These are phyloP conservation scores for Pelecanoides urinatrix DNA, from an alignment of 2,113 vertebrate species.

Conservation along the genomic window DNA sequence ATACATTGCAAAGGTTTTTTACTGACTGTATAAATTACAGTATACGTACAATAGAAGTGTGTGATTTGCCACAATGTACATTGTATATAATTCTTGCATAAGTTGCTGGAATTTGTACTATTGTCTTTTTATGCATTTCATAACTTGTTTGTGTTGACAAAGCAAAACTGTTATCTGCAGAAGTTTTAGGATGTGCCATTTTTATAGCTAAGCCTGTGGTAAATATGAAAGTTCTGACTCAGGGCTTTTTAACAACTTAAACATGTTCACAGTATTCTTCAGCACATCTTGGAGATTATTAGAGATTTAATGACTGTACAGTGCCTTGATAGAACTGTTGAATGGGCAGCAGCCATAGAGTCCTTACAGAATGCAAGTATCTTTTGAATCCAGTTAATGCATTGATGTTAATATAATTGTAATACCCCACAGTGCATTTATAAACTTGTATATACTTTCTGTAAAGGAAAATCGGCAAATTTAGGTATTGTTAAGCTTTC, in stretches of 20 bases:
- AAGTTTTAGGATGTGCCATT: slow-evolving; percentile 41
- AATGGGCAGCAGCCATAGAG: slow-evolving; percentile 49
- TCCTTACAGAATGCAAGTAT: not conserved
- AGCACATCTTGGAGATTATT: slow-evolving; percentile 37
- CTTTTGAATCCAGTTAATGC: not conserved
- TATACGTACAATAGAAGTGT: not conserved
- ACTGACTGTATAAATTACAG: not conserved
- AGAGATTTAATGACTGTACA: slow-evolving; percentile 49
- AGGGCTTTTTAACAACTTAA: slow-evolving; percentile 73
- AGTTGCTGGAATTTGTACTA: not conserved
- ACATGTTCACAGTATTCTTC: slow-evolving; percentile 27
- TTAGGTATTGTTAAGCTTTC: slow-evolving; percentile 19
- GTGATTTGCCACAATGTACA: not conserved
- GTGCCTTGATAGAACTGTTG: slow-evolving; percentile 72
- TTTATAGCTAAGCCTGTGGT: slow-evolving; percentile 59
- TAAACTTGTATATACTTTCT: slow-evolving; percentile 31
- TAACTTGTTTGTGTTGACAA: slow-evolving; percentile 44
- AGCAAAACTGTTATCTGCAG: slow-evolving; percentile 22
- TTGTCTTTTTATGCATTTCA: slow-evolving; percentile 32
- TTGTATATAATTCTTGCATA: not conserved
- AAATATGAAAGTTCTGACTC: slow-evolving; percentile 70
- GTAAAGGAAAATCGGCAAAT: slow-evolving; percentile 34
- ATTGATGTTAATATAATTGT: not conserved
- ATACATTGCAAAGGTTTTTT: not conserved
- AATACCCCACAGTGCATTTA: not conserved